These are phyloP conservation scores for Anthrax anthrax DNA, from an alignment of 2,888 invertebrate species.

Conservation along the genomic window DNA sequence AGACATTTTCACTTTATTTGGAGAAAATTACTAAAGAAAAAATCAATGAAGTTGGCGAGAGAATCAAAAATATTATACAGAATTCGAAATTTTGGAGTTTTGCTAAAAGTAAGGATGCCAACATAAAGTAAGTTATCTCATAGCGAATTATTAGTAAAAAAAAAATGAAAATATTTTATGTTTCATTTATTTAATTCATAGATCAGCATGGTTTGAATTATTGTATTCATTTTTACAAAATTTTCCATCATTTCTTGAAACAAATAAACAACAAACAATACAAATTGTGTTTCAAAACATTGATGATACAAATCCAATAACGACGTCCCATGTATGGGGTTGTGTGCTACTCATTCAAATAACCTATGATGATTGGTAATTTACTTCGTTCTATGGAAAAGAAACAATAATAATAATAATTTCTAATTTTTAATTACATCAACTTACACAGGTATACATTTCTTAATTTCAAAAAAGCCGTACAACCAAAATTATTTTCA, in stretches of 20 bases:
- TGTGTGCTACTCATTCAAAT: slow-evolving; percentile 48
- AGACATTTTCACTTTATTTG: slow-evolving; percentile 48
- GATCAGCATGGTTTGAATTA: slow-evolving; percentile 54
- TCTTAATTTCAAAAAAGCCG: slow-evolving; percentile 57
- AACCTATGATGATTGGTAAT: slow-evolving; percentile 37
- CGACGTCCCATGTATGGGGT: slow-evolving; percentile 60
- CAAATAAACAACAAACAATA: slow-evolving; percentile 41
- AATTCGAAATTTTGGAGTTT: slow-evolving; percentile 59
- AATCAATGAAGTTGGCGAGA: slow-evolving; percentile 38
- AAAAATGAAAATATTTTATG: too few species aligned
- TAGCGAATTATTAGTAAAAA: too few species aligned
- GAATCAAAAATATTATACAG: slow-evolving; percentile 41
- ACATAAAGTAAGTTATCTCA: slow-evolving; percentile 26
- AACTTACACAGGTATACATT: slow-evolving; percentile 33
- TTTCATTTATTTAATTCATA: slow-evolving; percentile 14
- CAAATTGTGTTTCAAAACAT: slow-evolving; percentile 46
- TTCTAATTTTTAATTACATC: too few species aligned
- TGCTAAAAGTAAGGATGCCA: slow-evolving; percentile 39
- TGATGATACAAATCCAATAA: slow-evolving; percentile 52
- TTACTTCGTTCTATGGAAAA: too few species aligned
- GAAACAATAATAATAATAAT: too few species aligned
- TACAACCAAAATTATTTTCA: slow-evolving; percentile 55
- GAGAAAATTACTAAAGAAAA: slow-evolving; percentile 39
- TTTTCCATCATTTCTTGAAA: slow-evolving; percentile 38
- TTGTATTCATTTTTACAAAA: slow-evolving; percentile 47